Evolutionary conservation across 2,888 invertebrate species (phyloP).

Genomic region (Zygogramma bicolorata): DNA sequence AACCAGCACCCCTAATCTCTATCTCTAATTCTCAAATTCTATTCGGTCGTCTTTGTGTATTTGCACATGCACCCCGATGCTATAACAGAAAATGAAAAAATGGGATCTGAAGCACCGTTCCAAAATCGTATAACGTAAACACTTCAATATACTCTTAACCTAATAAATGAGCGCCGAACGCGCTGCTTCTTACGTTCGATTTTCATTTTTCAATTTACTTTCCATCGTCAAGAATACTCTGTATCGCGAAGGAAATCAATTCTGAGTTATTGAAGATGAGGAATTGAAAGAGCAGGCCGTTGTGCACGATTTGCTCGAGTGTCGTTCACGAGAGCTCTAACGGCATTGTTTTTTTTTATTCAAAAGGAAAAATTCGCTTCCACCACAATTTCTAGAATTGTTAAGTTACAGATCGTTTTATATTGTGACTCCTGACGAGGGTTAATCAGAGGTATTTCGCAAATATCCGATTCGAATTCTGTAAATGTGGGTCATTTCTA

Average conservation of each 20-base stretch:
- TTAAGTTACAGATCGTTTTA: too few relatives aligned
- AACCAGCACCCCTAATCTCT: background rate
- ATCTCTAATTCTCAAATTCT: too few relatives aligned
- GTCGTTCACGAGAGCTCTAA: background rate
- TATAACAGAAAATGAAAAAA: background rate
- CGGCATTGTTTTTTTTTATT: too few relatives aligned
- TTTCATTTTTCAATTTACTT: conserved; percentile 29
- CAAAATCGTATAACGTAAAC: conserved; percentile 23
- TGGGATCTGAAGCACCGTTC: conserved; percentile 7
- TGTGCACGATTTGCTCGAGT: background rate
- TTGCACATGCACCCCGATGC: background rate
- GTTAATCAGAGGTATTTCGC: too few relatives aligned
- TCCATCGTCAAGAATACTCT: conserved; percentile 18
- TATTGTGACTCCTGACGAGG: too few relatives aligned
- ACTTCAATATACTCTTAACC: conserved; percentile 28
- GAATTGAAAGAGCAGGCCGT: background rate
- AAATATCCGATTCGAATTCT: too few relatives aligned
- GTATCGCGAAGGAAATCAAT: conserved; percentile 26
- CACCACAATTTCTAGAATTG: too few relatives aligned
- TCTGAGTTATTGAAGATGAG: background rate
- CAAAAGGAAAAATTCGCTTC: too few relatives aligned
- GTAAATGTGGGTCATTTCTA: too few relatives aligned
- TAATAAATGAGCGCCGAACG: conserved; percentile 27
- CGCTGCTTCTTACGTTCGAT: conserved; percentile 11
- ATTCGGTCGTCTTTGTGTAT: conserved; percentile 5